Conservation (phyloP, 2,113 vertebrate genomes). For the Alexandromys fortis region DNA sequence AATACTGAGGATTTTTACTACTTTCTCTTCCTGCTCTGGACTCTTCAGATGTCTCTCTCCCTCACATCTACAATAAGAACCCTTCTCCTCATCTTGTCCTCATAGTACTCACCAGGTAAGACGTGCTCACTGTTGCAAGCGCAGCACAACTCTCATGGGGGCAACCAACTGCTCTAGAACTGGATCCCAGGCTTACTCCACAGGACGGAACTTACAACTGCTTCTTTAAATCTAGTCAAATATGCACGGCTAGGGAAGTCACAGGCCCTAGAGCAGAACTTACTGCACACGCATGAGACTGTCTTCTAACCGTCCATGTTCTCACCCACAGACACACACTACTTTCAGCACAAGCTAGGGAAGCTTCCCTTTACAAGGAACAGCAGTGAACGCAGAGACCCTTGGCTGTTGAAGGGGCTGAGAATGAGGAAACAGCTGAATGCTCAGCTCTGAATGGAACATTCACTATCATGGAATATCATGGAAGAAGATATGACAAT, state of each 20-base stretch:
- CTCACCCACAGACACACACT: not conserved
- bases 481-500: not conserved
- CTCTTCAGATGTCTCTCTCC: not conserved
- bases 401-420: not conserved
- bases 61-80: not conserved
- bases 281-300: not conserved
- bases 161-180: not conserved
- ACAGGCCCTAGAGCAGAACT: not conserved
- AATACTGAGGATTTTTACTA: not conserved
- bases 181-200: not conserved
- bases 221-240: not conserved
- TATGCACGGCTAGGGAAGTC: not conserved
- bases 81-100: not conserved
- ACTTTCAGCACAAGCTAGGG: not conserved
- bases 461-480: not conserved
- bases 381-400: not conserved
- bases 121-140: not conserved
- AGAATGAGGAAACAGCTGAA: not conserved
- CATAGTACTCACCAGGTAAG: not conserved
- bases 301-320: not conserved
- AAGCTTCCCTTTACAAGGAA: not conserved
- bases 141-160: not conserved
- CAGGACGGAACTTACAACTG: not conserved
- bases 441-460: not conserved
- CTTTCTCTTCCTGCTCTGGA: not conserved